Evolutionary conservation across 2,888 invertebrate genomes (phyloP), one percentile per base, ranked within the genome.

Genomic region (Sericinus montela): DNA sequence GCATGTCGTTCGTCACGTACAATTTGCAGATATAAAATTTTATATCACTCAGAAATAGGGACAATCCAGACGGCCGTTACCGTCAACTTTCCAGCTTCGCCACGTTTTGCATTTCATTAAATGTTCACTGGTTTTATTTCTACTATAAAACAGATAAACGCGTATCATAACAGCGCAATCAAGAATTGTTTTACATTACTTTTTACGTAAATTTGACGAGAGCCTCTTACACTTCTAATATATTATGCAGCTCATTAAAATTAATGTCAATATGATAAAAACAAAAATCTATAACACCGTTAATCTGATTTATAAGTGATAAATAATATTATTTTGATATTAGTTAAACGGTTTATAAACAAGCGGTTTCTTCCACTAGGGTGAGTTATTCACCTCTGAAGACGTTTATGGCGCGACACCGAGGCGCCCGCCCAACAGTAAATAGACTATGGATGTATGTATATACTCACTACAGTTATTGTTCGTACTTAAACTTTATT

Each of bases 381-480:
- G 62, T 60, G 62, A 69, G 67, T 65, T 62, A 63, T 64, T 65
- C 56, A 60, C 57, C 56, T 62, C 56, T 56, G 58, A 67, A 65
- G 72, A 78, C 67, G 72, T 74, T 73, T 70, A 71, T 66, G 71
- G 66, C 67, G 54, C 62, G 56, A 67, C 73, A 56, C 62, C 59
- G 60, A 63, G 80, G 69, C 83, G 77, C 72, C 77, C 70, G 65
- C 69, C 67, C 70, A 69, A 69, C 78, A 78, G 75, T 79, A 82
- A 85, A 83, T 80, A 75, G 73, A 79, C 68, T 75, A 66, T 72
- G 72, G 79, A 81, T 83, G 84, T 84, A 86, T 85, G 80, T 76
- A 72, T 75, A 71, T 81, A 80, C 77, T 80, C 77, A 79, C 84
- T 86, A 83, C 84, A 85, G 84, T 84, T 86, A 85, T 86, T 85